Percentiles rank a stretch among this genome's conserved stretches.
Conservation (phyloP, 2,888 invertebrate species). For the Ophion obscuratus region DNA sequence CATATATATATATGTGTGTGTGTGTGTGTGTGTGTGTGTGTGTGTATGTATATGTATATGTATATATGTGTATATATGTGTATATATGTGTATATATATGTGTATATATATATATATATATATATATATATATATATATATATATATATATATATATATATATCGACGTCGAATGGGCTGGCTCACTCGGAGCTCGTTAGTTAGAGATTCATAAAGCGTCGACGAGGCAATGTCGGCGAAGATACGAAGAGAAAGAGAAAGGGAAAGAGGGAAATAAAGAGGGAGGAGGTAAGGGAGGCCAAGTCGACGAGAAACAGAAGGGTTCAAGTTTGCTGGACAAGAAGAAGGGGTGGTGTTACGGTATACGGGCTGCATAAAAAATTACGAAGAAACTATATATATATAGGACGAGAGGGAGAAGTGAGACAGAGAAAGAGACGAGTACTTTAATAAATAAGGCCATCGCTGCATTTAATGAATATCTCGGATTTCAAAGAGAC, state of each 20-base stretch:
- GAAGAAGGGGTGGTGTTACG: slow-evolving; percentile 22
- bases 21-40: too few relatives aligned
- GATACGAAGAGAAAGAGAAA: slow-evolving; percentile 20
- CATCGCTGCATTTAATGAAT: slow-evolving; percentile 73
- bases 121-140: too few relatives aligned
- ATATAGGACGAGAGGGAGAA: not conserved
- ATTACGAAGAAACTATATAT: slow-evolving; percentile 24
- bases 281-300: slow-evolving; percentile 7
- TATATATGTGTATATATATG: too few relatives aligned
- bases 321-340: slow-evolving; percentile 39
- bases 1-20: slow-evolving; percentile 38
- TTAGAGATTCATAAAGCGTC: slow-evolving; percentile 71
- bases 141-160: slow-evolving; percentile 36
- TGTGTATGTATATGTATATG: too few relatives aligned
- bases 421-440: not conserved
- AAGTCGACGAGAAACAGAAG: slow-evolving; percentile 46
- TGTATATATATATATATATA: too few relatives aligned
- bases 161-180: slow-evolving; percentile 21
- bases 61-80: too few relatives aligned
- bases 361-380: slow-evolving; percentile 4
- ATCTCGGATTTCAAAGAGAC: slow-evolving; percentile 73
- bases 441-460: slow-evolving; percentile 71
- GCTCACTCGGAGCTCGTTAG: slow-evolving; percentile 59
- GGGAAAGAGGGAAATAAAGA: not conserved
- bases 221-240: slow-evolving; percentile 47